Conservation (phyloP, 2,797 vertebrate genomes). For the Antennarius maculatus region DNA sequence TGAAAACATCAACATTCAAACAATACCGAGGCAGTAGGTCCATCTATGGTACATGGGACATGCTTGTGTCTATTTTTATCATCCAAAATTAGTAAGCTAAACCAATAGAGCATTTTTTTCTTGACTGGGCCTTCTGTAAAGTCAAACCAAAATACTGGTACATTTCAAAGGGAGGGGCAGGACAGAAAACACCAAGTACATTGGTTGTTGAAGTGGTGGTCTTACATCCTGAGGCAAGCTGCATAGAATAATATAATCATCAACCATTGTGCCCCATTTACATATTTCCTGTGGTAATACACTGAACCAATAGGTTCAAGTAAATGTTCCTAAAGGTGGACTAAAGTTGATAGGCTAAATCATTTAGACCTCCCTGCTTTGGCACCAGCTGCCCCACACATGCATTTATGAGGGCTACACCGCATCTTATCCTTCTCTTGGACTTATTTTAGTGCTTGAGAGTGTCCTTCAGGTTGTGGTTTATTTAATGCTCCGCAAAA, state of each 20-base stretch:
- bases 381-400: slow-evolving; percentile 55
- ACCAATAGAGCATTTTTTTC: too few relatives aligned
- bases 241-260: not conserved
- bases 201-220: not conserved
- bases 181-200: not conserved
- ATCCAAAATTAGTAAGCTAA: too few relatives aligned
- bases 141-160: too few relatives aligned
- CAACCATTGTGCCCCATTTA: not conserved
- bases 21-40: too few relatives aligned
- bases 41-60: too few relatives aligned
- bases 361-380: slow-evolving; percentile 66
- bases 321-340: slow-evolving; percentile 34
- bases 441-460: not conserved
- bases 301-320: slow-evolving; percentile 40
- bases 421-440: slow-evolving; percentile 11
- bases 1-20: too few relatives aligned
- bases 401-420: slow-evolving; percentile 41
- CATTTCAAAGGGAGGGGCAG: too few relatives aligned
- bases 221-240: not conserved
- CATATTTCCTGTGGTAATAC: slow-evolving; percentile 16
- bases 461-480: slow-evolving; percentile 26
- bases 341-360: slow-evolving; percentile 64
- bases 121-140: too few relatives aligned
- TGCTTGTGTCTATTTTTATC: too few relatives aligned
- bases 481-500: slow-evolving; percentile 23